These are phyloP conservation scores for Anguilla anguilla DNA, from an alignment of 2,797 vertebrate species.

Conservation along the genomic window DNA sequence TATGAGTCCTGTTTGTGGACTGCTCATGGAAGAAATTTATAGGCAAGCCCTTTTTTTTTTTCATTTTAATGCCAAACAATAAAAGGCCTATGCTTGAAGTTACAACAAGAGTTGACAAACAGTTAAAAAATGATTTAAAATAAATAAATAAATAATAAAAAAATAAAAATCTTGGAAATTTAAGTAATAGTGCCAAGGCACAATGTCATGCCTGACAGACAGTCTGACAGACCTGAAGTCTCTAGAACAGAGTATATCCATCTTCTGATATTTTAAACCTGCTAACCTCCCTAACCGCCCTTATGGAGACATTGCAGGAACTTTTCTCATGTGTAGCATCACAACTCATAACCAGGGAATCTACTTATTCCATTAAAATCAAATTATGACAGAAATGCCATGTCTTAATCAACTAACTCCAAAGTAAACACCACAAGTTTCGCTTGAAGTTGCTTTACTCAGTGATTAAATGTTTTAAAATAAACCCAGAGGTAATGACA, in stretches of 20 bases:
- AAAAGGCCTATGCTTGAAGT: background rate
- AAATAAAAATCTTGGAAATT: too few relatives aligned
- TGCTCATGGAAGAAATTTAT: background rate
- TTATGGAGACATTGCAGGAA: too few relatives aligned
- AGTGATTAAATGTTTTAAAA: conserved; percentile 4
- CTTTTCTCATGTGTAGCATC: background rate
- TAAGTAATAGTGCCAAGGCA: too few relatives aligned
- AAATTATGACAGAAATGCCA: too few relatives aligned
- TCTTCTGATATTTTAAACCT: too few relatives aligned
- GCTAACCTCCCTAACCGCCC: too few relatives aligned
- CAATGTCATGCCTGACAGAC: too few relatives aligned
- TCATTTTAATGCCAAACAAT: background rate
- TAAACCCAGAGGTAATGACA: background rate
- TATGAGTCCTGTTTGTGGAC: background rate
- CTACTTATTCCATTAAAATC: background rate
- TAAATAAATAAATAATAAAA: background rate
- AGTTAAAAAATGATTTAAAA: background rate
- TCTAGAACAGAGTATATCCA: too few relatives aligned
- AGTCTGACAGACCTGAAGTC: too few relatives aligned
- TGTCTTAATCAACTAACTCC: too few relatives aligned
- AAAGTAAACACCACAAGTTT: too few relatives aligned
- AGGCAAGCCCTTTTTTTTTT: background rate
- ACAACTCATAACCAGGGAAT: background rate
- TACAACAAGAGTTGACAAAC: background rate
- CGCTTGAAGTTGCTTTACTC: background rate